Evolutionary conservation across 2,113 vertebrate species (phyloP).

Genomic region (Channa argus): DNA sequence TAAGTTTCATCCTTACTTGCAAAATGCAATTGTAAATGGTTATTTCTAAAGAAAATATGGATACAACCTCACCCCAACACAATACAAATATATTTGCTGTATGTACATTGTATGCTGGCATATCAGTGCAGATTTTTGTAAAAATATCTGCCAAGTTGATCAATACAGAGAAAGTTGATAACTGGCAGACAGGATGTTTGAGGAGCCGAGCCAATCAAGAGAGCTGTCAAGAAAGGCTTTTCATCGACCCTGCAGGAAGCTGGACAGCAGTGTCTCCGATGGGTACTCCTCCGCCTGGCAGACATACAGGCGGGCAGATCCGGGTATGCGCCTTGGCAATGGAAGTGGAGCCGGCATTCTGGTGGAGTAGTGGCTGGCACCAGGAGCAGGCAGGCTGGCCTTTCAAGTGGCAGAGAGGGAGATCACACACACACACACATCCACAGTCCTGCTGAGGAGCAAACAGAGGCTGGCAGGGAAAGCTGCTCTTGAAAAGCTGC

Average conservation of each 20-base stretch:
- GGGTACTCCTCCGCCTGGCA: conserved; percentile 75
- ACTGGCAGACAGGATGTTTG: conserved; percentile 43
- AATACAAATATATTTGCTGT: not conserved
- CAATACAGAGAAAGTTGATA: conserved; percentile 44
- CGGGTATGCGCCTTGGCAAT: conserved; percentile 66
- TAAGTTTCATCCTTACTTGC: conserved; percentile 8
- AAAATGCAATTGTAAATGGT: conserved; percentile 15
- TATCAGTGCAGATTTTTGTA: too few relatives aligned
- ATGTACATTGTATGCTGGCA: not conserved
- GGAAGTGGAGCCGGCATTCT: conserved; percentile 56
- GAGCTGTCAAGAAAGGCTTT: conserved; percentile 79
- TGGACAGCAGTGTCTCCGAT: conserved; percentile 64
- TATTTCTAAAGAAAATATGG: not conserved
- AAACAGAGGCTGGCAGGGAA: conserved; percentile 73
- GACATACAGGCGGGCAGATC: conserved; percentile 72
- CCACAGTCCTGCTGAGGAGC: conserved; percentile 75
- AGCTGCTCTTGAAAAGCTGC: conserved; percentile 73
- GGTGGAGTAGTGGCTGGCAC: conserved; percentile 67
- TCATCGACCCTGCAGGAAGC: conserved; percentile 69
- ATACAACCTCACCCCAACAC: not conserved
- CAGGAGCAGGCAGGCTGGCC: conserved; percentile 48
- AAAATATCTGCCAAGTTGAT: conserved; percentile 15
- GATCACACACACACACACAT: conserved; percentile 48
- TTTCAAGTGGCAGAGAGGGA: conserved; percentile 61
- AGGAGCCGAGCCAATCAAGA: conserved; percentile 68